phyloP scores from a whole-genome alignment of 92 coral and sea anemone species.

The Nematostella vectensis region DNA sequence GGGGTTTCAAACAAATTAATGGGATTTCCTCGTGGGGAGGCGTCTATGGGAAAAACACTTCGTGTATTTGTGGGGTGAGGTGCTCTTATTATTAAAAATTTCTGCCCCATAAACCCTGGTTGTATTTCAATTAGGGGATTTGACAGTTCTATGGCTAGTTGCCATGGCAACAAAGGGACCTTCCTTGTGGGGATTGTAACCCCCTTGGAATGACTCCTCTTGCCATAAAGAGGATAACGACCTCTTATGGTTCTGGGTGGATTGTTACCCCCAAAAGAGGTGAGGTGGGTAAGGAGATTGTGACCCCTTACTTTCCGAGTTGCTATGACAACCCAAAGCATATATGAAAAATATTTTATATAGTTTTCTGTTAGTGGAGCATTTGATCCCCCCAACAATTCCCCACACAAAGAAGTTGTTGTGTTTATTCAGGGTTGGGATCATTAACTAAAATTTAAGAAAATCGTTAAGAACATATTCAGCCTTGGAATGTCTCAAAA shows the following conservation, averaged over 20 bases:
- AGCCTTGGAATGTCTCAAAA: too few relatives aligned
- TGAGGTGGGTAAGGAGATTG: constrained; percentile 1
- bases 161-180: background rate
- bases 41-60: background rate
- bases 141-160: too few relatives aligned
- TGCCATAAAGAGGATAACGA: background rate
- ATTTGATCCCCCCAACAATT: background rate
- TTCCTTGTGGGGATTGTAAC: background rate
- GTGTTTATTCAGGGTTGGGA: background rate
- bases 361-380: background rate
- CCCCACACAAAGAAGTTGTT: background rate
- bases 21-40: background rate
- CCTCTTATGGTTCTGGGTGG: constrained; percentile 1
- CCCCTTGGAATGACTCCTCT: background rate
- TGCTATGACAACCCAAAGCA: background rate
- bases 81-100: background rate
- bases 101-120: constrained; percentile 2
- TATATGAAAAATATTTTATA: too few relatives aligned
- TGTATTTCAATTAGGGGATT: background rate
- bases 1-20: background rate
- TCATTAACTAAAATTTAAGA: too few relatives aligned
- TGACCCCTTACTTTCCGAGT: background rate
- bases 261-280: background rate
- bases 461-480: too few relatives aligned
- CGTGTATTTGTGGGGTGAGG: constrained; percentile 4